These are phyloP conservation scores for Panopea generosa DNA, from an alignment of 2,888 invertebrate species.

Conservation along the genomic window DNA sequence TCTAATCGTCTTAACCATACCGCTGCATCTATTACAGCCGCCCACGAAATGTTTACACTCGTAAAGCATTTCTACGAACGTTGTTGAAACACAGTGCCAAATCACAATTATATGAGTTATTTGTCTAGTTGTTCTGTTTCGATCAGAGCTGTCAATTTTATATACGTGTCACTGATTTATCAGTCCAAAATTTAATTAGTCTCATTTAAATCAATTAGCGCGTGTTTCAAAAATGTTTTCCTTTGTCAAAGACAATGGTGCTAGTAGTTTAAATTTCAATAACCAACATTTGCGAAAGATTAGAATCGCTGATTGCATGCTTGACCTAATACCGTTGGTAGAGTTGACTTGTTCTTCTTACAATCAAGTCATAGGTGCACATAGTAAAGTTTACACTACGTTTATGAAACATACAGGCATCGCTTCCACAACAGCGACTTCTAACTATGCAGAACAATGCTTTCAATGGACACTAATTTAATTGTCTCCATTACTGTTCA, in stretches of 20 bases:
- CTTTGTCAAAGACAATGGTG: constrained; percentile 53
- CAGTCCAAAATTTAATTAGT: constrained; percentile 59
- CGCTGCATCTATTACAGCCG: too few species aligned
- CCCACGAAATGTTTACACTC: too few species aligned
- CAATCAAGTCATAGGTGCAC: neutral
- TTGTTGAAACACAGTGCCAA: too few species aligned
- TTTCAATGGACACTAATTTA: constrained; percentile 51
- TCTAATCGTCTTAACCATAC: too few species aligned
- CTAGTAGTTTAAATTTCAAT: constrained; percentile 50
- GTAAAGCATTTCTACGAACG: too few species aligned
- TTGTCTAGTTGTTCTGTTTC: constrained; percentile 34
- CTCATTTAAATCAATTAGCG: constrained; percentile 66
- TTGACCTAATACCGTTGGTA: constrained; percentile 6
- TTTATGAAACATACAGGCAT: constrained; percentile 33
- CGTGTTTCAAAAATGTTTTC: constrained; percentile 54
- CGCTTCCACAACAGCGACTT: constrained; percentile 36
- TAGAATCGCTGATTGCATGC: constrained; percentile 36
- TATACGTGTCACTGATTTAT: constrained; percentile 58
- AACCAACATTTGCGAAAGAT: constrained; percentile 21
- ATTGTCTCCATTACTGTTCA: constrained; percentile 45
- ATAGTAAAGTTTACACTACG: constrained; percentile 36
- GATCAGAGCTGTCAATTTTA: constrained; percentile 47
- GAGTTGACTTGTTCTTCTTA: neutral
- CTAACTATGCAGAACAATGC: constrained; percentile 33
- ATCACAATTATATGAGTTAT: constrained; percentile 40